Conservation (phyloP, 2,797 vertebrate genomes). For the Periophthalmus magnuspinnatus region DNA sequence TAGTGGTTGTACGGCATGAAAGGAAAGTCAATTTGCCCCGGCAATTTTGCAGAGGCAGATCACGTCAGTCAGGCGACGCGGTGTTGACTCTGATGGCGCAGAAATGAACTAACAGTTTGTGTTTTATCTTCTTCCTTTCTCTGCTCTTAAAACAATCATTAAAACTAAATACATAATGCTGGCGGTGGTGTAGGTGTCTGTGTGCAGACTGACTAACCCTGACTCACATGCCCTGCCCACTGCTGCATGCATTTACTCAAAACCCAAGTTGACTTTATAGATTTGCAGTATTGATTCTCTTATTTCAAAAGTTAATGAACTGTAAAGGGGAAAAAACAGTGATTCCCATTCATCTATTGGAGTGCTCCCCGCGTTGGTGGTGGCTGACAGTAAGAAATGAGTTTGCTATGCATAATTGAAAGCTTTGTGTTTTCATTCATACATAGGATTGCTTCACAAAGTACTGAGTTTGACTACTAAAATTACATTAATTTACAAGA, state of each 20-base stretch:
- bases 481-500: neutral
- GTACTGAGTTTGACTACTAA: neutral
- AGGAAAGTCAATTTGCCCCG: slow-evolving; percentile 42
- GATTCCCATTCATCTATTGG: slow-evolving; percentile 22
- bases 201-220: slow-evolving; percentile 46
- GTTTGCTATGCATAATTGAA: slow-evolving; percentile 61
- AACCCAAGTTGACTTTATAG: slow-evolving; percentile 61
- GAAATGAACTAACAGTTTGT: slow-evolving; percentile 19
- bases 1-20: slow-evolving; percentile 20
- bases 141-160: slow-evolving; percentile 60
- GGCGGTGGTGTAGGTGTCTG: slow-evolving; percentile 62
- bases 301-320: slow-evolving; percentile 73
- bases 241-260: slow-evolving; percentile 65
- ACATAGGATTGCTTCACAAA: slow-evolving; percentile 32
- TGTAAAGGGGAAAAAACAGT: slow-evolving; percentile 34
- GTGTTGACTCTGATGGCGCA: slow-evolving; percentile 40
- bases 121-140: slow-evolving; percentile 16
- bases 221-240: slow-evolving; percentile 58
- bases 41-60: slow-evolving; percentile 43
- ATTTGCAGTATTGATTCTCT: slow-evolving; percentile 70
- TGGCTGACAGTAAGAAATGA: slow-evolving; percentile 51
- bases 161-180: slow-evolving; percentile 67
- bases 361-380: slow-evolving; percentile 35
- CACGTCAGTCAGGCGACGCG: slow-evolving; percentile 24
- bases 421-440: slow-evolving; percentile 58